Percentiles rank a stretch among this genome's conserved stretches.
These are phyloP conservation scores for Sebastes reedi DNA, from an alignment of 2,797 vertebrate genomes.

Conservation along the genomic window DNA sequence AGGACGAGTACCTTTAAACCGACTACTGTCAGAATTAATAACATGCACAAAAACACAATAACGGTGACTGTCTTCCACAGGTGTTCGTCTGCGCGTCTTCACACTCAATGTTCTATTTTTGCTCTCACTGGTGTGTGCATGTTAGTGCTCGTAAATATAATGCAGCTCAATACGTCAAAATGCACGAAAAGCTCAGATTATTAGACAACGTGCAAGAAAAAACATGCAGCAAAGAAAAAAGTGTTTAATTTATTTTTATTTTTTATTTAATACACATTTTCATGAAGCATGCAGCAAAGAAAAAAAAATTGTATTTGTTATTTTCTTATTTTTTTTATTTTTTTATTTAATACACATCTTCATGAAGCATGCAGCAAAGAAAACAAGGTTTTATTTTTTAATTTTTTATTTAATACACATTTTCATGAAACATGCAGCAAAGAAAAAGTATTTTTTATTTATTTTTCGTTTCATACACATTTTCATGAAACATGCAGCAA, in stretches of 20 bases:
- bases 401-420: no score
- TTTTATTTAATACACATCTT: no score
- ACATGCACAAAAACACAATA: constrained; percentile 33
- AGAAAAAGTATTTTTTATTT: no score
- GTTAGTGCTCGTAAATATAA: constrained; percentile 6
- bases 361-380: background rate
- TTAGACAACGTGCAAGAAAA: background rate
- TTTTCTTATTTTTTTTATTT: no score
- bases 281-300: background rate
- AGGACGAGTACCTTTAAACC: constrained; percentile 59
- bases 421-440: background rate
- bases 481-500: no score
- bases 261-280: no score
- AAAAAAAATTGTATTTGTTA: no score
- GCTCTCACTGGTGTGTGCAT: constrained; percentile 5
- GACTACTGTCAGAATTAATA: constrained; percentile 72
- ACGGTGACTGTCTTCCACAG: constrained; percentile 60
- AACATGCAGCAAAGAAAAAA: background rate
- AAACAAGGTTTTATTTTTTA: no score
- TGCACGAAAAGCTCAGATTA: background rate
- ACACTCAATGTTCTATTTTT: constrained; percentile 44
- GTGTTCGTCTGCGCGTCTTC: constrained; percentile 52
- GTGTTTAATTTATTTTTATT: no score
- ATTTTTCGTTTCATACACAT: no score
- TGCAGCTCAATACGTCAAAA: constrained; percentile 25